These are phyloP conservation scores for Phainopepla nitens DNA, from an alignment of 2,113 vertebrate species.

Conservation along the genomic window DNA sequence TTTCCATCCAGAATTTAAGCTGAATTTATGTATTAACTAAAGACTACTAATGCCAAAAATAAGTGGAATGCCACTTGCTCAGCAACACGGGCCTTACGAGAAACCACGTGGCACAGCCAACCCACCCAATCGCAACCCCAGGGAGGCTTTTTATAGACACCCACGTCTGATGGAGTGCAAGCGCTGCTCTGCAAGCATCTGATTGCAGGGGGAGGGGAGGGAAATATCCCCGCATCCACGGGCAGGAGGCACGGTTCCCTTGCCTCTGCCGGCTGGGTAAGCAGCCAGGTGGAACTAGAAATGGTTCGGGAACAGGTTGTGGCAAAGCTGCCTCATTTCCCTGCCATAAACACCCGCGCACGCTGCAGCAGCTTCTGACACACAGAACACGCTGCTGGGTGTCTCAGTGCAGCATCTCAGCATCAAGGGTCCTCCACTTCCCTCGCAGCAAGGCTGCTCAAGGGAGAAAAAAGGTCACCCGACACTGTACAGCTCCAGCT, in stretches of 20 bases:
- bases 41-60: conserved; percentile 68
- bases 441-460: background rate
- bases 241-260: background rate
- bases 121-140: conserved; percentile 49
- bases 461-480: background rate
- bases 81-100: conserved; percentile 54
- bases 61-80: conserved; percentile 60
- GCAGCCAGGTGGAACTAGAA: background rate
- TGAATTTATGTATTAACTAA: conserved; percentile 69
- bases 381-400: background rate
- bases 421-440: background rate
- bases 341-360: background rate
- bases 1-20: conserved; percentile 57
- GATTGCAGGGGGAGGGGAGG: conserved; percentile 18
- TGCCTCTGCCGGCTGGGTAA: background rate
- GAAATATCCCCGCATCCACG: background rate
- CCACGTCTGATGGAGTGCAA: conserved; percentile 19
- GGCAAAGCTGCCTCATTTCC: background rate
- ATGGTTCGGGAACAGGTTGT: background rate
- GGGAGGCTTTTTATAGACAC: conserved; percentile 61
- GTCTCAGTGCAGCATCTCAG: background rate
- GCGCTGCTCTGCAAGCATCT: conserved; percentile 35
- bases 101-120: conserved; percentile 40
- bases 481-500: background rate
- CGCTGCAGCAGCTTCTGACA: background rate